Base-by-base conservation (phyloP, 2,888 invertebrate species). In the Agriopis leucophaearia region DNA sequence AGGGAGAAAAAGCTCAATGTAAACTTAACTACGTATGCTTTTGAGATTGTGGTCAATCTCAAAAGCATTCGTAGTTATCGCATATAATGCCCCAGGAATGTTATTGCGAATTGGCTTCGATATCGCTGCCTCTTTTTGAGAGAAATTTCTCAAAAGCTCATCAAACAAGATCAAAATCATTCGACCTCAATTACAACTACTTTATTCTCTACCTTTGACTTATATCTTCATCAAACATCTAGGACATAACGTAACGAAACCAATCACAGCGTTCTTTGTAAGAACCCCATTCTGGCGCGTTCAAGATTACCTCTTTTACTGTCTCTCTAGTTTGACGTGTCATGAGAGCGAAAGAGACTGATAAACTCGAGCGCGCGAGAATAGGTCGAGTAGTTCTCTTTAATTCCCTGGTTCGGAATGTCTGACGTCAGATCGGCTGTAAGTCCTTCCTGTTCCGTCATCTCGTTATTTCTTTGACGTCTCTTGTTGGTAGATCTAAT, bases 381-480 rank as follows among this genome's bases (percentile, higher is more conserved):
- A 27, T 13, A 42, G n/a, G n/a, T 8, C 38, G 27, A 55, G 16
- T 59, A 51, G 59, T 59, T 59, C 59, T 16, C 57, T 47, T 9
- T 47, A 38, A 48, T 59, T 47, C 58, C 48, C 38, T 48, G 58
- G 16, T 40, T 48, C 48, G 48, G 44, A 45, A 57, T 45, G 45
- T 48, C 59, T 27, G n/a, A 38, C 50, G 58, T 78, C 76, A 79
- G 81, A 82, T 81, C 79, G 76, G 64, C 80, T 74, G 80, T 79
- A 78, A 82, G 80, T 74, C 74, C 76, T 78, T 78, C 80, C 82
- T 80, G 68, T 75, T 71, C 75, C 74, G 70, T 64, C 71, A 54
- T 74, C 81, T 86, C 81, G 82, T 86, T 86, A 86, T 85, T 84
- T 84, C 85, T 84, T 85, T 81, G 83, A 81, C 77, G 71, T 76